These are phyloP conservation scores for Cheirogaleus major DNA, from an alignment of 2,797 vertebrate genomes.

Conservation along the genomic window DNA sequence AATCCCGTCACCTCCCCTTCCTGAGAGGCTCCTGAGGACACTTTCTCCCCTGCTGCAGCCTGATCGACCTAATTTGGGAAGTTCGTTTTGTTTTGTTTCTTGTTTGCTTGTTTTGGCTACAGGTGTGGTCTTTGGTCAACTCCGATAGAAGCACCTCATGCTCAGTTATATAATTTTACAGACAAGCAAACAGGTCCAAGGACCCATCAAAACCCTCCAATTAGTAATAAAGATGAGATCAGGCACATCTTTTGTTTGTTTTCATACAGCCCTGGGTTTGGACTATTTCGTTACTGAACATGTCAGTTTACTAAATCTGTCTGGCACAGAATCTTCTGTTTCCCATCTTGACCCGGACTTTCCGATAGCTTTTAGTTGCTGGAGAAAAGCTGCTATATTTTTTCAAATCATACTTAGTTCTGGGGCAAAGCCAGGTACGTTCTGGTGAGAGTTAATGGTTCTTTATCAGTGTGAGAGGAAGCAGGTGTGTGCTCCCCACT, in stretches of 20 bases:
- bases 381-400: slow-evolving; percentile 55
- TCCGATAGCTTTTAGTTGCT: background rate
- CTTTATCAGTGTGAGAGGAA: slow-evolving; percentile 30
- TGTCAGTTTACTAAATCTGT: background rate
- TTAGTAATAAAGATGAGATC: background rate
- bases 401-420: slow-evolving; percentile 53
- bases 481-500: slow-evolving; percentile 43
- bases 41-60: background rate
- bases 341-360: background rate
- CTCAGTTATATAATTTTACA: background rate
- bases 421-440: slow-evolving; percentile 54
- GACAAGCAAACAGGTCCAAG: background rate
- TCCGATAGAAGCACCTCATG: background rate
- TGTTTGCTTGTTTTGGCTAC: background rate
- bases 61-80: accelerated
- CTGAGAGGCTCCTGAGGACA: background rate
- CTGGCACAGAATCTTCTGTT: background rate
- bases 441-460: slow-evolving; percentile 56
- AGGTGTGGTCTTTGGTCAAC: background rate
- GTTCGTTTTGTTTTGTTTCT: background rate
- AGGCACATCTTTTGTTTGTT: background rate
- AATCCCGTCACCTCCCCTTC: accelerated
- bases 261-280: background rate
- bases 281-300: background rate
- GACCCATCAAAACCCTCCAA: background rate